These are phyloP conservation scores for Euura saliciscinereae DNA, from an alignment of 1,140 invertebrate genomes.

Conservation along the genomic window DNA sequence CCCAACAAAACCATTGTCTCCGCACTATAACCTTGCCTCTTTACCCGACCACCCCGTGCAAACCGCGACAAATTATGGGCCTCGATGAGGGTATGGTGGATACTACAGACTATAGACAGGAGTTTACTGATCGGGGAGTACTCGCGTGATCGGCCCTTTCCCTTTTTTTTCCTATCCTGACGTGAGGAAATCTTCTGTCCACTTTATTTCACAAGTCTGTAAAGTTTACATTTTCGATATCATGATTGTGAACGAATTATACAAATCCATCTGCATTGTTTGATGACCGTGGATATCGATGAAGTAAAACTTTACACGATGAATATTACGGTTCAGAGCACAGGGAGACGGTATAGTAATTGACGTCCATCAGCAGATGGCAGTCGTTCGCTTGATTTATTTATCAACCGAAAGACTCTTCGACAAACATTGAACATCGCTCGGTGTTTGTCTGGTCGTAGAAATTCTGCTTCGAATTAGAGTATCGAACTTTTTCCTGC, in stretches of 20 bases:
- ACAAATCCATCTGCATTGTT: no score
- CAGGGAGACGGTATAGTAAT: no score
- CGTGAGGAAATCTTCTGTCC: no score
- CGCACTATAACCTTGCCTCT: slow-evolving; percentile 20
- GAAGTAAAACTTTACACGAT: neutral
- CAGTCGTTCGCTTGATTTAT: neutral
- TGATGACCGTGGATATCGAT: no score
- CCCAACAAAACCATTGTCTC: neutral
- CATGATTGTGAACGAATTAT: no score
- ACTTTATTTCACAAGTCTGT: no score
- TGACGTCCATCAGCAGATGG: neutral
- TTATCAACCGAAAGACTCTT: neutral
- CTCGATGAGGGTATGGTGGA: neutral
- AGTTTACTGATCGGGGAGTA: neutral
- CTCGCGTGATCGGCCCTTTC: neutral
- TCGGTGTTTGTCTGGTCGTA: neutral
- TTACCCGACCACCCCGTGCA: slow-evolving; percentile 25
- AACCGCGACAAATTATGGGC: slow-evolving; percentile 13
- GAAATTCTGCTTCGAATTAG: neutral
- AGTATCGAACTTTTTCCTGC: neutral
- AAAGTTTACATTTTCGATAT: no score
- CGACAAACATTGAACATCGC: neutral
- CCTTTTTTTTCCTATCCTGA: no score
- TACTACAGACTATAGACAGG: neutral
- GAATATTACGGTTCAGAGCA: neutral